Percentiles rank a stretch among this genome's conserved stretches.
Evolutionary conservation across 1,140 invertebrate species (phyloP).

Genomic region (Drosophila mayri): DNA sequence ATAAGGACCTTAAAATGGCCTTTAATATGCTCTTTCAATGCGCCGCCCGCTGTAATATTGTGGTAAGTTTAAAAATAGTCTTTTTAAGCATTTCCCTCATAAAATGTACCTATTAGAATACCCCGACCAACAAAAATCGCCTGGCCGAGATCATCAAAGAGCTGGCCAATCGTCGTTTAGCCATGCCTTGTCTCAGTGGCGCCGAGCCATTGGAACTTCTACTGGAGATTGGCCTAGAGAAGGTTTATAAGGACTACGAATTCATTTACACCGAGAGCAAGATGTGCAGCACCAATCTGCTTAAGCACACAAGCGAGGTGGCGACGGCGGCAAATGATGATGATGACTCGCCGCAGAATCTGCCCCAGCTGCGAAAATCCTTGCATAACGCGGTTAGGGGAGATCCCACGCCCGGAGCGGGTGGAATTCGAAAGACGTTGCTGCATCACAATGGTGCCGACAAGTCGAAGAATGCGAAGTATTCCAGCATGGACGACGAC

Average conservation of each 20-base stretch:
- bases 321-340: background rate
- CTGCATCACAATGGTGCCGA: conserved; percentile 55
- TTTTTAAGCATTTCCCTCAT: background rate
- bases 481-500: conserved; percentile 50
- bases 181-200: conserved; percentile 78
- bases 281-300: conserved; percentile 66
- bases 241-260: conserved; percentile 81
- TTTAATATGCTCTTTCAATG: conserved; percentile 80
- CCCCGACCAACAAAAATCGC: conserved; percentile 81
- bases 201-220: conserved; percentile 80
- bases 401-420: conserved; percentile 25
- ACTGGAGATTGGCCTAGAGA: conserved; percentile 83
- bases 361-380: conserved; percentile 80
- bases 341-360: conserved; percentile 27
- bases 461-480: conserved; percentile 45
- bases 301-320: conserved; percentile 42
- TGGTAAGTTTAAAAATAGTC: conserved; percentile 49
- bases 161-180: conserved; percentile 74
- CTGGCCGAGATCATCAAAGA: conserved; percentile 81
- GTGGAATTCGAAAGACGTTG: conserved; percentile 68
- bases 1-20: conserved; percentile 76
- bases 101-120: conserved; percentile 56
- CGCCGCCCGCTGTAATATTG: conserved; percentile 78
- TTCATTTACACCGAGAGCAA: conserved; percentile 82
- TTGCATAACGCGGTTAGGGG: conserved; percentile 70